Base-by-base conservation (phyloP, 1,140 invertebrate genomes). In the Rhopalosiphum maidis region DNA sequence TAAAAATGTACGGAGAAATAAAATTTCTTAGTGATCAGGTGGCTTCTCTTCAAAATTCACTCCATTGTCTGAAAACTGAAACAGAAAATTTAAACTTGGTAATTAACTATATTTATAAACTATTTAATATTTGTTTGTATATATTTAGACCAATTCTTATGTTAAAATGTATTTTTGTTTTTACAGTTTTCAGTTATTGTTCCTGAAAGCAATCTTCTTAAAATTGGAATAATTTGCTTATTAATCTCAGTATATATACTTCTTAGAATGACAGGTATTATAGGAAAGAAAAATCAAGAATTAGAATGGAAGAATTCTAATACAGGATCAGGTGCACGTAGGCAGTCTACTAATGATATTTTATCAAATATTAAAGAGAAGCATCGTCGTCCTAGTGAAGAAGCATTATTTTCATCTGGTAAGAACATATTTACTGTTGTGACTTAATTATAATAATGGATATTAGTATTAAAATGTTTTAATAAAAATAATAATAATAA, bases 361-460 rank as follows among this genome's bases (percentile, higher is more conserved):
- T 89, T 89, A 30, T 55, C 87, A 41, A 35, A 60, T 8, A 96
- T 94, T 54, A 95, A 95, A 90, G 94, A 93, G 18, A 95, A 96
- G 94, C 96, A 96, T 90, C 95, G 97, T 46, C 95, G 97, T 90
- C 97, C 97, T 0, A 98, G 97, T 94, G 97, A 98, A 94, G 97
- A 98, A 94, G 97, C 97, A 0, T 96, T 97, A 94, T 96, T 96
- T 51, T 97, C 97, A 94, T 96, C 95, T 30, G 96, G 96, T 89
- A 96, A 96, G 8, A 96, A 48, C 51, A 37, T 55, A 51, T 86
- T 35, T 83, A 48, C 90, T 87, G 25, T 51, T 88, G n/a, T 35
- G 21, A 88, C 25, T 85, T 11, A 3, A 85, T 82, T 82, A 86
- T 51, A 43, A 25, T 23, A 25, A 41, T 85, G 23, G 25, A 41